Conservation (phyloP, 2,797 vertebrate species). For the Choloepus didactylus region DNA sequence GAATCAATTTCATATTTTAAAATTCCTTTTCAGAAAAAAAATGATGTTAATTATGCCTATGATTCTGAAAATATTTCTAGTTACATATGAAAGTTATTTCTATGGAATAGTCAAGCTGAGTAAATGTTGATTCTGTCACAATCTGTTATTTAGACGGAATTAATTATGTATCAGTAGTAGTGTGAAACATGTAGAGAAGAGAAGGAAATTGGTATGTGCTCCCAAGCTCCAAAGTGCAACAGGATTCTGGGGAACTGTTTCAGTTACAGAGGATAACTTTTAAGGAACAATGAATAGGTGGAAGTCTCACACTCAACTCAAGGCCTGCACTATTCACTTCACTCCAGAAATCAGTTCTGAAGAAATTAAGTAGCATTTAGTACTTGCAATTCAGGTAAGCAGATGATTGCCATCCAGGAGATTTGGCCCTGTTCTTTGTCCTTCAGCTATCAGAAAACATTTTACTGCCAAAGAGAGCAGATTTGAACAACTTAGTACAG, state of each 20-base stretch:
- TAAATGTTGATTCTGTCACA: background rate
- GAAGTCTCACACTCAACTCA: background rate
- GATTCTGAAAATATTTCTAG: conserved; percentile 29
- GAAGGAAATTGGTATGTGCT: background rate
- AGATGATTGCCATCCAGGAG: background rate
- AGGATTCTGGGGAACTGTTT: background rate
- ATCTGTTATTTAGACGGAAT: background rate
- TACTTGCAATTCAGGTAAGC: background rate
- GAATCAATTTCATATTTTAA: background rate
- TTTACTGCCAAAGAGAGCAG: background rate
- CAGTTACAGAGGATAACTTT: background rate
- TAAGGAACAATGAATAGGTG: background rate
- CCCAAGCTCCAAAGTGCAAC: background rate
- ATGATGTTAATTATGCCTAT: background rate
- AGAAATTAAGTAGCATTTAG: background rate
- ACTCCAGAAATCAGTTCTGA: background rate
- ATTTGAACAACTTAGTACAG: background rate
- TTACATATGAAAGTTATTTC: background rate
- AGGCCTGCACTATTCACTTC: background rate
- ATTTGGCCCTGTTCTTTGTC: background rate
- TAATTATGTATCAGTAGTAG: background rate
- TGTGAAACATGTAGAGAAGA: conserved; percentile 5
- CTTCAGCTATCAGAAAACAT: background rate
- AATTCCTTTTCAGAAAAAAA: too few species aligned
- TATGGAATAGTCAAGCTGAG: background rate